Base-by-base conservation (phyloP, 2,113 vertebrate genomes). In the Bambusicola thoracicus region DNA sequence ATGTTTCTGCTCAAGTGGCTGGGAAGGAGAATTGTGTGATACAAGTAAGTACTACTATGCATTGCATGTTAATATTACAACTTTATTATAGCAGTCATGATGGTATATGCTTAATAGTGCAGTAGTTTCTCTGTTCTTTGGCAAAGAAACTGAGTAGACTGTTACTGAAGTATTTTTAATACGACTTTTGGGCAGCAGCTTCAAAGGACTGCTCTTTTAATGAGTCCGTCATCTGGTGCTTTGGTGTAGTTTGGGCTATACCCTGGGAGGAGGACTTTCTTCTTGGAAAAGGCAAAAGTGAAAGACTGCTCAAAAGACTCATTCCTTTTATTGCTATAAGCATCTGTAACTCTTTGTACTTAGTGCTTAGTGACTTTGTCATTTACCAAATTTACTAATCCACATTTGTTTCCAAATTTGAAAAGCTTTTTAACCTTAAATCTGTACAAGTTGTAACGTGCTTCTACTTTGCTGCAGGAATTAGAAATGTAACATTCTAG, bases 1-100 rank as follows among this genome's bases (percentile, higher is more conserved):
- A 88, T 99, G 99, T 90, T 98, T 99, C 96, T 99, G 99, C 86
- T 98, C 98, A 18, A 98, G 97, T 59, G 99, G 99, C 92, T 99
- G 99, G 98, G 98, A 99, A 96, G 99, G 99, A 68, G 97, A 95
- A 30, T 92, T 99, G 10, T 99, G 99, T 85, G 98, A 99, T 38
- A 98, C 93, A 20, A 98, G 99, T 99, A 95, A 98, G 99, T 98
- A 79, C 13, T 75, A 24, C 74, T 40, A 13, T 72, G 18, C 1
- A 1, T 78, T 90, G 16, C 40, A 62, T 53, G 62, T 55, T 63
- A 51, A 73, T 49, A 38, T 6, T 58, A n/a, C 15, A 68, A 20
- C 34, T 87, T 76, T 87, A n/a, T 14, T 56, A 2, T 58, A 43
- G 30, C 11, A 30, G 19, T 81, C 51, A 19, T 21, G 43, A 15